phyloP scores from a whole-genome alignment of 2,113 vertebrate species.

The Microtus oregoni region DNA sequence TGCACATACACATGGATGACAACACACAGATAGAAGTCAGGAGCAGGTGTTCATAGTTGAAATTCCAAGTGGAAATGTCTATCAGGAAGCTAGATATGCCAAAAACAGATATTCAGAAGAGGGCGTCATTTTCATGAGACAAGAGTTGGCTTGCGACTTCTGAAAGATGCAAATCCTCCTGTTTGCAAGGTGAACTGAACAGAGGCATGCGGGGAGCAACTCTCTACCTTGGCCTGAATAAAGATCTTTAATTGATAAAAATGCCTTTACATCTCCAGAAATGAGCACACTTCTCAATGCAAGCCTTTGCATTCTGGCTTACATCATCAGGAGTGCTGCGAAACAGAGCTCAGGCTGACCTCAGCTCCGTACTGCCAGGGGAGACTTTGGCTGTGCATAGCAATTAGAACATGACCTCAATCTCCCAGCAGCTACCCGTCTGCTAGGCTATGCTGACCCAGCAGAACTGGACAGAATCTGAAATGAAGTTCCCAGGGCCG shows the following conservation, averaged over 20 bases:
- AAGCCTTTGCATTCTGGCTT: not conserved
- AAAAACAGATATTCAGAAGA: constrained; percentile 48
- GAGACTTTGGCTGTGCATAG: not conserved
- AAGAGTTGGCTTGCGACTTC: constrained; percentile 17
- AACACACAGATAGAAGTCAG: not conserved
- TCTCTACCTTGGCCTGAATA: not conserved
- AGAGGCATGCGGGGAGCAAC: not conserved
- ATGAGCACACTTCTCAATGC: not conserved
- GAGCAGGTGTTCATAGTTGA: constrained; percentile 9
- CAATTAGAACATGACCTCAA: constrained; percentile 35
- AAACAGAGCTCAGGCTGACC: not conserved
- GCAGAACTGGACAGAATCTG: constrained; percentile 40
- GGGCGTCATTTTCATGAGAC: not conserved
- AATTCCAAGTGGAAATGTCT: constrained; percentile 38
- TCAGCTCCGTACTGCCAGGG: constrained; percentile 1
- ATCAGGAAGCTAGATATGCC: constrained; percentile 6
- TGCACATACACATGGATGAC: not conserved
- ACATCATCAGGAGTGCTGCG: not conserved
- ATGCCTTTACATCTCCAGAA: not conserved
- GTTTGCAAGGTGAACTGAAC: not conserved
- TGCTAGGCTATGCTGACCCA: constrained; percentile 58
- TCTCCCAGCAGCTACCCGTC: constrained; percentile 38
- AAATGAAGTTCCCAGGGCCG: not conserved
- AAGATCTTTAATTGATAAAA: constrained; percentile 26
- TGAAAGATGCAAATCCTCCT: not conserved